Base-by-base conservation (phyloP, 2,113 vertebrate species). In the Dascyllus trimaculatus region DNA sequence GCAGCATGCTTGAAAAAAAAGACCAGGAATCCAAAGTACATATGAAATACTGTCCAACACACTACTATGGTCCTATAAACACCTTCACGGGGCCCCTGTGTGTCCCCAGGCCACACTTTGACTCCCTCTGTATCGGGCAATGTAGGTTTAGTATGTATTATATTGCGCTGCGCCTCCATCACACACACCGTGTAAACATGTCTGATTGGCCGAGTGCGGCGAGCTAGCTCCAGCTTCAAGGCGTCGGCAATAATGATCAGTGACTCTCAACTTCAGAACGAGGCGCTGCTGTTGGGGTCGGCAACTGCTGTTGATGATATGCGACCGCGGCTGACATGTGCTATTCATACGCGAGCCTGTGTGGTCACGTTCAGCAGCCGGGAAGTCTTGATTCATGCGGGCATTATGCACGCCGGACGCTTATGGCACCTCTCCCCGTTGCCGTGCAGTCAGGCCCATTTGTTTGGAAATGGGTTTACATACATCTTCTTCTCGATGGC, bases 391-490 rank as follows among this genome's bases (percentile, higher is more conserved):
- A 94, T 92, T 94, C 89, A 93, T 92, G 88, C 14, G 64, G 82
- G 80, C 66, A 88, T 93, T 93, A 88, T 88, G 90, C 88, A 83
- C 79, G 78, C 85, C 69, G 87, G 90, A 89, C 88, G 89, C 89
- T 93, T 92, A 93, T 93, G 89, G 87, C 86, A 74, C 81, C 82
- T 79, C 87, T 85, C 88, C 43, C 87, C 63, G 85, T 87, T 85
- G 87, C 82, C 35, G 84, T 83, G 84, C 84, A 90, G 89, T 82
- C 81, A 43, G 77, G 78, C 74, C 81, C 89, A 91, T 92, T 93
- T 93, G 91, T 92, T 88, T 86, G 85, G 86, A 94, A 94, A 94
- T 89, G 89, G 89, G 62, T 91, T 93, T 88, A 86, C 91, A 93
- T 94, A 90, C 92, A 92, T 94, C 92, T 91, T 91, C 70, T 26